Evolutionary conservation across 2,888 invertebrate species (phyloP).

Genomic region (Eristalis arbustorum): DNA sequence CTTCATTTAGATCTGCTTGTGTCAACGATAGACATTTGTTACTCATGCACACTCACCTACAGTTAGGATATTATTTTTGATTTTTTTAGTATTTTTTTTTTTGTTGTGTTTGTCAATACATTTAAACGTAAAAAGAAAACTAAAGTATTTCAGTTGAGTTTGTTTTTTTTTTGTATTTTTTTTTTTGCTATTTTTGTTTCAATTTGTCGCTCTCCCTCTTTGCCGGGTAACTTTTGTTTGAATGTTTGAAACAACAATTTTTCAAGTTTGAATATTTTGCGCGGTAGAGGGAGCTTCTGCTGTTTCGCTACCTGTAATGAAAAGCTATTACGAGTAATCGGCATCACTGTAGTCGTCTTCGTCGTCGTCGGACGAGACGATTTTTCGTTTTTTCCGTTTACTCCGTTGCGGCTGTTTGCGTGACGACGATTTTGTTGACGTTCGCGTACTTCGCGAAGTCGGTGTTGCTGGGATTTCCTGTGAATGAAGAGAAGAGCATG

Average conservation of each 20-base stretch:
- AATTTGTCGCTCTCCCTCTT: background rate
- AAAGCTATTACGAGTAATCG: constrained; percentile 76
- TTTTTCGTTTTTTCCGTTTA: constrained; percentile 82
- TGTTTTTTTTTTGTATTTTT: constrained; percentile 22
- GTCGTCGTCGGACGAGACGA: constrained; percentile 83
- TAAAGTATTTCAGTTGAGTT: constrained; percentile 40
- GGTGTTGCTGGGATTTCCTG: constrained; percentile 72
- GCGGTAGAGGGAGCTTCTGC: constrained; percentile 1
- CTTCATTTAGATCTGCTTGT: constrained; percentile 8
- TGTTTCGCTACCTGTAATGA: constrained; percentile 35
- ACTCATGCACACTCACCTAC: constrained; percentile 59
- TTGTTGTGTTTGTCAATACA: constrained; percentile 1
- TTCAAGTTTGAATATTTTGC: too few species aligned
- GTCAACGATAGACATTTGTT: constrained; percentile 26
- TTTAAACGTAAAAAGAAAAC: constrained; percentile 50
- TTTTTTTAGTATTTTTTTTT: constrained; percentile 13
- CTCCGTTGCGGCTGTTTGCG: constrained; percentile 74
- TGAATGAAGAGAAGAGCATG: background rate
- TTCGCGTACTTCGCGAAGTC: constrained; percentile 66
- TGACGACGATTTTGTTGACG: constrained; percentile 47
- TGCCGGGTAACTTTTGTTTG: constrained; percentile 14
- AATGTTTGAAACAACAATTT: background rate
- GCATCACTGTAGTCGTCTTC: constrained; percentile 85
- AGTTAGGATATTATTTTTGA: constrained; percentile 41
- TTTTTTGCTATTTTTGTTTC: background rate